A percentile compares a stretch with the other conserved stretches of the same genome.
Evolutionary conservation across 2,888 invertebrate genomes (phyloP).

Genomic region (Sipha maydis): DNA sequence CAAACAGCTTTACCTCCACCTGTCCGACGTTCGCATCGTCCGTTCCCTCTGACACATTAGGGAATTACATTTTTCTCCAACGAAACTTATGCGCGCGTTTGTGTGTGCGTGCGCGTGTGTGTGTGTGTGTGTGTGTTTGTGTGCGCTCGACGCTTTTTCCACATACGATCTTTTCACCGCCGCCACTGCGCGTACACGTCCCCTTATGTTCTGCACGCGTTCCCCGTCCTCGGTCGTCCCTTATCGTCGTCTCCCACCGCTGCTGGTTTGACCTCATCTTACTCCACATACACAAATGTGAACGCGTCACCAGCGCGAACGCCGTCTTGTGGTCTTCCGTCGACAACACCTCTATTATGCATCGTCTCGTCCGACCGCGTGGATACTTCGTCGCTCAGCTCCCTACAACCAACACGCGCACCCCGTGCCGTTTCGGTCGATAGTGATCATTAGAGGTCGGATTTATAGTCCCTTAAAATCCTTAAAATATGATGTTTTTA

Average conservation of each 20-base stretch:
- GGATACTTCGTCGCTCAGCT: too few relatives aligned
- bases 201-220: neutral
- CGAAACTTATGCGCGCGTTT: neutral
- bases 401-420: too few relatives aligned
- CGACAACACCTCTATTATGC: too few relatives aligned
- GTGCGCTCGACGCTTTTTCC: slow-evolving; percentile 19
- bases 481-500: too few relatives aligned
- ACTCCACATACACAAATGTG: too few relatives aligned
- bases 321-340: too few relatives aligned
- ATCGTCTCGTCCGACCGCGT: too few relatives aligned
- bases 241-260: neutral
- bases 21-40: slow-evolving; percentile 74
- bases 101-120: neutral
- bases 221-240: neutral
- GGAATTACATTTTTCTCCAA: slow-evolving; percentile 54
- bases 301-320: too few relatives aligned
- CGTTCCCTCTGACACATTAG: slow-evolving; percentile 58
- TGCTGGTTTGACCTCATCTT: too few relatives aligned
- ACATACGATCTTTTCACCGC: neutral
- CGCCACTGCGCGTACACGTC: neutral
- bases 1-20: slow-evolving; percentile 68
- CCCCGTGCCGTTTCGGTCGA: too few relatives aligned
- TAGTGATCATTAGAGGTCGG: too few relatives aligned
- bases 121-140: neutral
- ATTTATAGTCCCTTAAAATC: too few relatives aligned